phyloP scores from a whole-genome alignment of 2,113 vertebrate species.

The Mus musculus region DNA sequence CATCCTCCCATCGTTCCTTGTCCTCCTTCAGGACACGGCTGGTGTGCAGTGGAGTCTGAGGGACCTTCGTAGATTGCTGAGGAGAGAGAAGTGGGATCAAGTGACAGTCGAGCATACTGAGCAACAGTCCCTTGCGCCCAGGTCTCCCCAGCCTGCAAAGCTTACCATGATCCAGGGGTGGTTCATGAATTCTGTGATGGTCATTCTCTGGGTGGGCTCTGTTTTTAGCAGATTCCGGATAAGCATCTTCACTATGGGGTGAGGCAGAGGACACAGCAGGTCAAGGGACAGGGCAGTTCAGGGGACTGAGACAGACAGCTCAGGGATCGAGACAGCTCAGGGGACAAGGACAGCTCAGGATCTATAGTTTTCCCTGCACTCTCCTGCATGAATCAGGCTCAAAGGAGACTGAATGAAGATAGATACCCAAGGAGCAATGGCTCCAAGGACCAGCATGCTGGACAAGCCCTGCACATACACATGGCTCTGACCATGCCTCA shows the following conservation, averaged over 20 bases:
- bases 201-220: conserved; percentile 97
- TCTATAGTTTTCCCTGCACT: not conserved
- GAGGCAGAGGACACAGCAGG: not conserved
- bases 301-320: not conserved
- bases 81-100: not conserved
- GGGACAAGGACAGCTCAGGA: not conserved
- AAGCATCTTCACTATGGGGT: conserved; percentile 93
- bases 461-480: accelerated
- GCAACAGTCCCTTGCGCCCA: not conserved
- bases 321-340: not conserved
- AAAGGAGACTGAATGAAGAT: accelerated
- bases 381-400: not conserved
- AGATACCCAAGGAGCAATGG: not conserved
- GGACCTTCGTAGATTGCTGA: conserved; percentile 97
- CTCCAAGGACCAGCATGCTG: not conserved
- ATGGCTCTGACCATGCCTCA: not conserved
- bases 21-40: conserved; percentile 98
- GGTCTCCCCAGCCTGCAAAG: accelerated
- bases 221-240: conserved; percentile 97
- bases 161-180: conserved; percentile 99
- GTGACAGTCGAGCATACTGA: not conserved
- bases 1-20: conserved; percentile 97
- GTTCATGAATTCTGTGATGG: conserved; percentile 99
- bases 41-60: conserved; percentile 98
- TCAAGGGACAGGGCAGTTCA: not conserved